Base-by-base conservation (phyloP, 1,140 invertebrate genomes). In the Zeugodacus cucurbitae region DNA sequence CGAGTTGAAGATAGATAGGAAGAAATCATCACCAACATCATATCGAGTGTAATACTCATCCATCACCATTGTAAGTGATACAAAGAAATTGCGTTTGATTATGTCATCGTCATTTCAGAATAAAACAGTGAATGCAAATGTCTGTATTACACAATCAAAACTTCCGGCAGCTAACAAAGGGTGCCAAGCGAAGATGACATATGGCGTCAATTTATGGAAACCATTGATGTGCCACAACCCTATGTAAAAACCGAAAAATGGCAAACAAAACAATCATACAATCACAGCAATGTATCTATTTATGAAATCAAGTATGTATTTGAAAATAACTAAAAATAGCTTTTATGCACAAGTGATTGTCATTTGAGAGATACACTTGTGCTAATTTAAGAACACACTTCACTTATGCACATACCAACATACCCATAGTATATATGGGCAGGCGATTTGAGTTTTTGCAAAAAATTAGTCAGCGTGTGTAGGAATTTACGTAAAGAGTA, bases 181-280 rank as follows among this genome's bases (percentile, higher is more conserved):
- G 37, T 48, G 74, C 44, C 14, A 44, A 26, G 22, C n/a, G 41
- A 44, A 82, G 74, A 82, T 82, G 74, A 82, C 74, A 82, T 82
- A 54, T 82, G 74, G 74, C 41, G 41, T 54, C 74, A 82, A 82
- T 48, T 44, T 82, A 48, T 82, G 74, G 74, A 82, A 82, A 82
- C 41, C 74, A 48, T 82, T 82, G 74, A 82, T 82, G 34, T 74
- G 67, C 34, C 67, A 74, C 34, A 74, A 41, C 67, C 67, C 67
- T 20, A 37, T n/a, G n/a, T 82, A 29, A 82, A 82, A 44, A 29
- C 17, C 41, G 34, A 44, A 59, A 59, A 59, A 59, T 59, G n/a
- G 58, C 32, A 41, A 82, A 82, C 37, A 48, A 29, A n/a, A 29
- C 2, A n/a, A 37, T 32, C 2, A 70, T 2, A 48, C 22, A 82